Percentiles rank a stretch among this genome's conserved stretches.
These are phyloP conservation scores for Mycteria americana DNA, from an alignment of 2,797 vertebrate species.

Conservation along the genomic window DNA sequence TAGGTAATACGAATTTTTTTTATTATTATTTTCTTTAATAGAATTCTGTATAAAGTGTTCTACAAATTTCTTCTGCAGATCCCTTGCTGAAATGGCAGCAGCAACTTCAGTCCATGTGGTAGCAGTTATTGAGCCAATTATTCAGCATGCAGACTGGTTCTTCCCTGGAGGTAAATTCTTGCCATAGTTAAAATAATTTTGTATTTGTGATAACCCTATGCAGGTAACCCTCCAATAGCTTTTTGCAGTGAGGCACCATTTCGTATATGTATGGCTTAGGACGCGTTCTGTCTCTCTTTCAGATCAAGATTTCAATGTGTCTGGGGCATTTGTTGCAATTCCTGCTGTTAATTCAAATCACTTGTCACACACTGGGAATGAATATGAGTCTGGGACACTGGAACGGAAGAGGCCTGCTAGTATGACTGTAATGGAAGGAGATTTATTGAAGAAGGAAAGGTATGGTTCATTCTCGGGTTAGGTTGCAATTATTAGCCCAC, in stretches of 20 bases:
- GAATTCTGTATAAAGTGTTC: background rate
- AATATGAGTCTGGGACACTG: conserved; percentile 83
- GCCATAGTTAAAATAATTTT: background rate
- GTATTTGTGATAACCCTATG: background rate
- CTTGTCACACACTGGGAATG: conserved; percentile 81
- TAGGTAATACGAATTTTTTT: background rate
- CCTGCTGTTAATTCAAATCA: conserved; percentile 86
- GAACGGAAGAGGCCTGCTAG: conserved; percentile 93
- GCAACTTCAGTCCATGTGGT: conserved; percentile 94
- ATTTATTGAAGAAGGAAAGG: conserved; percentile 89
- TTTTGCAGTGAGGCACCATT: background rate
- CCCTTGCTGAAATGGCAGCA: conserved; percentile 94
- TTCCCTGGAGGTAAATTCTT: conserved; percentile 88
- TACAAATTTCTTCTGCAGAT: conserved; percentile 71
- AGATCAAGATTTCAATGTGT: conserved; percentile 98
- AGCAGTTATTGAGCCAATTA: conserved; percentile 94
- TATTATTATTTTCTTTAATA: background rate
- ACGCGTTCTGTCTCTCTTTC: background rate
- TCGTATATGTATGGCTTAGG: background rate
- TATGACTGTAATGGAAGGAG: conserved; percentile 88
- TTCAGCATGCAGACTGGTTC: conserved; percentile 97
- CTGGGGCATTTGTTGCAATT: conserved; percentile 88
- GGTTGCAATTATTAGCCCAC: background rate
- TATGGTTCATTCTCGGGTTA: conserved; percentile 37
- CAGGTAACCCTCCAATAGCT: background rate